Conservation (phyloP, 2,797 vertebrate species). For the Sebastes steindachneri region DNA sequence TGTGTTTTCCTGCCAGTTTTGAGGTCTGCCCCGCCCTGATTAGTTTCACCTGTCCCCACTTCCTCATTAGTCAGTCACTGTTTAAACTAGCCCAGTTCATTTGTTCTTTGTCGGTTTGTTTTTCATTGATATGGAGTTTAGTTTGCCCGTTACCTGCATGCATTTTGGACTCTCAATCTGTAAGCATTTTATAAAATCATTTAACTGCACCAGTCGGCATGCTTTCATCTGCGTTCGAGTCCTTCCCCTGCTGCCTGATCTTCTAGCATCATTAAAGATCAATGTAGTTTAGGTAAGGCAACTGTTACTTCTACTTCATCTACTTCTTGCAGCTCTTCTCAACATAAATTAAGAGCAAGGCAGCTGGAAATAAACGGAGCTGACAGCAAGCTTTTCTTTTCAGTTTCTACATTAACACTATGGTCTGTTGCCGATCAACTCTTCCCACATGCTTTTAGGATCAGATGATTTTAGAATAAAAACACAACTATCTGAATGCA, state of each 20-base stretch:
- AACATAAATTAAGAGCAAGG: no score
- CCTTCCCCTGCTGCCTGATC: background rate
- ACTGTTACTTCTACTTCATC: no score
- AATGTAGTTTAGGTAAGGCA: no score
- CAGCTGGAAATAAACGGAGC: background rate
- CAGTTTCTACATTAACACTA: background rate
- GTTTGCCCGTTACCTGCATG: background rate
- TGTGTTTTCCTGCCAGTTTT: no score
- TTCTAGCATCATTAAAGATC: no score
- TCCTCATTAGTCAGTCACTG: no score
- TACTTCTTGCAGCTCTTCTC: no score
- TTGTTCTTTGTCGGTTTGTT: background rate
- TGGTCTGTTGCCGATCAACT: background rate
- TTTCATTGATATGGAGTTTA: background rate
- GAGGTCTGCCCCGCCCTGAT: background rate
- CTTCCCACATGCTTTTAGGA: background rate
- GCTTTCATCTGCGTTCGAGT: background rate
- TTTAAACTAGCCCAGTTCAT: background rate
- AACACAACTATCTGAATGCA: background rate
- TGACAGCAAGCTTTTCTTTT: background rate
- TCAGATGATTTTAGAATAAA: background rate
- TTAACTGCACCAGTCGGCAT: background rate
- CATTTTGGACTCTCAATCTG: background rate
- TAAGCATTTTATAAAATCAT: background rate
- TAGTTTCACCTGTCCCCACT: background rate